phyloP scores from a whole-genome alignment of 2,113 vertebrate species.

The Mungos mungo region DNA sequence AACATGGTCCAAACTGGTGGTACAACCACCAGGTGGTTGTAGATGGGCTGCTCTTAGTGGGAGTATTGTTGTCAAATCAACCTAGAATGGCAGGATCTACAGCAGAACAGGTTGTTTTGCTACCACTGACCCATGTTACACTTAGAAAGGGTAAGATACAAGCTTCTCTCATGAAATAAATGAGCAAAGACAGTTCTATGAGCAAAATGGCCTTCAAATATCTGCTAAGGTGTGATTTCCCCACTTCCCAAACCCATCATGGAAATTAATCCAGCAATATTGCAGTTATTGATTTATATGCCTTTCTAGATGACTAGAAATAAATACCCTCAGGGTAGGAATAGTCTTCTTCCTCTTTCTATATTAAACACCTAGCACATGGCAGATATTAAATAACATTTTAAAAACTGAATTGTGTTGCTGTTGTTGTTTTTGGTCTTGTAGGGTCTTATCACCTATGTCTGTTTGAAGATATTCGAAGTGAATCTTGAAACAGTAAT shows the following conservation, averaged over 20 bases:
- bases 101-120: background rate
- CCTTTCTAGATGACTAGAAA: background rate
- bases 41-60: background rate
- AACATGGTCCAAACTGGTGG: too few species aligned
- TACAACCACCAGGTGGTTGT: background rate
- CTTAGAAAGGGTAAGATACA: background rate
- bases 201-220: background rate
- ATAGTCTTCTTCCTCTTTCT: background rate
- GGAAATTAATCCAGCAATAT: background rate
- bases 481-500: background rate
- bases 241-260: background rate
- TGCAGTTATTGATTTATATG: background rate
- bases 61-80: background rate
- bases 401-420: background rate
- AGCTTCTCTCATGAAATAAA: background rate
- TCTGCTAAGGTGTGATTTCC: background rate
- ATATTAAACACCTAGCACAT: background rate
- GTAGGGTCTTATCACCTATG: background rate
- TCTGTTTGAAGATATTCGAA: background rate
- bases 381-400: background rate
- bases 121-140: background rate
- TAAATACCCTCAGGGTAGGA: background rate
- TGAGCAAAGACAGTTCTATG: background rate
- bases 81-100: background rate
- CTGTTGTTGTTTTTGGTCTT: background rate